Evolutionary conservation across 2,888 invertebrate species (phyloP), one percentile per base, ranked within the genome.

Genomic region (Calameuta pallipes): DNA sequence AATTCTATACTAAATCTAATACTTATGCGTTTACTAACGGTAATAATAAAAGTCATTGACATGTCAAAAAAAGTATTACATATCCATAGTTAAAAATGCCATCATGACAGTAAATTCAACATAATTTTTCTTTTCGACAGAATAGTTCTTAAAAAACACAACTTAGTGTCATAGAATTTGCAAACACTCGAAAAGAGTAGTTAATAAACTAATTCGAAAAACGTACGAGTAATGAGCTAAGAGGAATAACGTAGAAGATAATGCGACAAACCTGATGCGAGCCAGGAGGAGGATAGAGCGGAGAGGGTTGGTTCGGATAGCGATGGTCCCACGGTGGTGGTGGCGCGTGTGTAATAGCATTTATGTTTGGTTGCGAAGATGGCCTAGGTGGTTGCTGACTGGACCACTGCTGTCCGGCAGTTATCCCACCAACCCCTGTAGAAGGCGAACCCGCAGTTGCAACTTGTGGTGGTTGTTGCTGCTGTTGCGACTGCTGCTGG

Each of bases 271-370:
- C 91, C 89, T 90, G 91, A 83, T 91, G 91, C 78, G 87, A 80
- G 82, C 89, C 89, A 74, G 91, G 88, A 78, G 90, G 84, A 79
- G 91, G 85, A 80, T 91, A 91, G 71, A 91, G 84, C 78, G 91
- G 86, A 73, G 91, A 86, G 76, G 90, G 87, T 85, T 89, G 91
- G 86, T 90, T 91, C 35, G 90, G 82, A 73, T 90, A 91, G 77
- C 91, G 89, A 84, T 90, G 90, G 80, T 91, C 91, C 91, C 91
- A 91, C 33, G 87, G 85, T 68, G 88, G 85, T 56, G 88, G 84
- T 74, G 90, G 89, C 68, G 89, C 85, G 78, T 90, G 91, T 41
- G 89, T 85, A 80, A 90, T 86, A 83, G 89, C 81, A 75, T 90
- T 91, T 78, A 90, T 84, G 79, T 85, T 88, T 11, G 89, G 87